Conservation (phyloP, 2,888 invertebrate genomes). For the Ctenicera cuprea region DNA sequence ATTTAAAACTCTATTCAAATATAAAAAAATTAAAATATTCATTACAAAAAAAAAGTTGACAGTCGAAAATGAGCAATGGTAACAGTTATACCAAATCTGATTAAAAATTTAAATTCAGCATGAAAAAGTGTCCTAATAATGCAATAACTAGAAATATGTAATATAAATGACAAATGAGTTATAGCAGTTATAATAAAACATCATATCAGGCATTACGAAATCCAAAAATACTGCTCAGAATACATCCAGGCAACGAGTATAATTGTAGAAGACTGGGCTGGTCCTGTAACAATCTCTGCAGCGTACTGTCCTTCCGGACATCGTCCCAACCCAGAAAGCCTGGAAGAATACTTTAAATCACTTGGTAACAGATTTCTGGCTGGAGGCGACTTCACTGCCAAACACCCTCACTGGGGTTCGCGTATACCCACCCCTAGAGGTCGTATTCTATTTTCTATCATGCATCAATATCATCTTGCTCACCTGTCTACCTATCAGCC, state of each 20-base stretch:
- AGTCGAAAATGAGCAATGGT: too few relatives aligned
- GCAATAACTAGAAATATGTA: too few relatives aligned
- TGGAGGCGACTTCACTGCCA: slow-evolving; percentile 20
- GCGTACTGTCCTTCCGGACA: slow-evolving; percentile 21
- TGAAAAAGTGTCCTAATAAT: too few relatives aligned
- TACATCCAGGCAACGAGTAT: neutral
- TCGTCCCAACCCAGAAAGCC: slow-evolving; percentile 28
- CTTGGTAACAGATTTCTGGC: slow-evolving; percentile 19
- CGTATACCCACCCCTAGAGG: slow-evolving; percentile 2
- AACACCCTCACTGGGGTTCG: slow-evolving; percentile 11
- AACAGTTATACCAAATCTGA: too few relatives aligned
- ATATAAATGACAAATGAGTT: too few relatives aligned
- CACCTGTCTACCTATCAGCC: slow-evolving; percentile 16
- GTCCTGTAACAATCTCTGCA: slow-evolving; percentile 25
- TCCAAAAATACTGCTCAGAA: too few relatives aligned
- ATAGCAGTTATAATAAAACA: too few relatives aligned
- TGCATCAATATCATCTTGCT: slow-evolving; percentile 17
- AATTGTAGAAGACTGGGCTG: slow-evolving; percentile 13
- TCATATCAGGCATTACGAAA: too few relatives aligned
- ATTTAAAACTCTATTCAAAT: too few relatives aligned
- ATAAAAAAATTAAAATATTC: too few relatives aligned
- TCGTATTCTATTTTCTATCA: slow-evolving; percentile 27
- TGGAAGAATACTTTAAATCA: slow-evolving; percentile 33
- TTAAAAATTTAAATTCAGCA: too few relatives aligned
- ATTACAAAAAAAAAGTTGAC: too few relatives aligned